These are phyloP conservation scores for Liodrosophila aerea DNA, from an alignment of 2,888 invertebrate genomes.

Conservation along the genomic window DNA sequence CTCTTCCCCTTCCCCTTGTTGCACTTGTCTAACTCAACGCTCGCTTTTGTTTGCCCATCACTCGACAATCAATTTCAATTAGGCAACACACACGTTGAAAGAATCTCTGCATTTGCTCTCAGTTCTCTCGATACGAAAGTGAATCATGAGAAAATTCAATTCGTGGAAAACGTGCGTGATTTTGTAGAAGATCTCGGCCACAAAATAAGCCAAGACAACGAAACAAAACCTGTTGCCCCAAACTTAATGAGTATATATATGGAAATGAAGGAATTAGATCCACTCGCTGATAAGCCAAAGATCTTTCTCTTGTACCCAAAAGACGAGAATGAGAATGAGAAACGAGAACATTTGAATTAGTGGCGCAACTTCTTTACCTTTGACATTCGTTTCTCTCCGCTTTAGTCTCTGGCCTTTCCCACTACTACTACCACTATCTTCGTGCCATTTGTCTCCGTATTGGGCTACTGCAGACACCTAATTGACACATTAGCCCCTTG, in stretches of 20 bases:
- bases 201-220: no score
- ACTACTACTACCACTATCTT: neutral
- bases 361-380: slow-evolving; percentile 14
- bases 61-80: slow-evolving; percentile 70
- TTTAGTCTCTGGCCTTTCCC: slow-evolving; percentile 4
- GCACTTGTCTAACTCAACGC: slow-evolving; percentile 23
- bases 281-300: slow-evolving; percentile 42
- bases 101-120: slow-evolving; percentile 9
- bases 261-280: slow-evolving; percentile 55
- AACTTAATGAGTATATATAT: slow-evolving; percentile 59
- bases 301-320: slow-evolving; percentile 41
- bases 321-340: neutral
- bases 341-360: slow-evolving; percentile 51
- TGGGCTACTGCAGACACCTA: slow-evolving; percentile 57
- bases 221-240: slow-evolving; percentile 29
- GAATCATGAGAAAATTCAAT: slow-evolving; percentile 70
- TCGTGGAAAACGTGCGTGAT: slow-evolving; percentile 67
- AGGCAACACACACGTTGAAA: slow-evolving; percentile 32
- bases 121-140: slow-evolving; percentile 43
- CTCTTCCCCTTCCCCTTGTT: neutral
- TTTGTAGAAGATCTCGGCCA: slow-evolving; percentile 60
- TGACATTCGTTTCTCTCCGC: slow-evolving; percentile 12
- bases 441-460: slow-evolving; percentile 49
- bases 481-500: slow-evolving; percentile 75
- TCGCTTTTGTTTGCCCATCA: slow-evolving; percentile 37